Conservation (phyloP, 2,797 vertebrate genomes). For the Malurus leucopterus region DNA sequence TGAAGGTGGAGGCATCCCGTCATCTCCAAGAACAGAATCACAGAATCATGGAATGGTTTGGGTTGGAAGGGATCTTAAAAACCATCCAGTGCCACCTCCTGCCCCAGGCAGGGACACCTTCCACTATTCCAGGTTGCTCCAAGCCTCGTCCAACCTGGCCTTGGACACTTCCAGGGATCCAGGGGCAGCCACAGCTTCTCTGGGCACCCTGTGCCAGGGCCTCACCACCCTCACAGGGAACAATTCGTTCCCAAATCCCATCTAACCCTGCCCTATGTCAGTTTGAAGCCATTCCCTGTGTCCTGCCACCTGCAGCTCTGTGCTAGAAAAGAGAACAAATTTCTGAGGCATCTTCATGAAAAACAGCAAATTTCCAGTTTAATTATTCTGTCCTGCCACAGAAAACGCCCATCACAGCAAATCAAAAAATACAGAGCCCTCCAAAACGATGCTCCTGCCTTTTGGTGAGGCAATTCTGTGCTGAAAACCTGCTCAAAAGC, state of each 20-base stretch:
- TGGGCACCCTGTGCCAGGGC: neutral
- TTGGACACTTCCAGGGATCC: neutral
- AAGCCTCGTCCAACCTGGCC: accelerated
- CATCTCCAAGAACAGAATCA: neutral
- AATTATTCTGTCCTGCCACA: accelerated
- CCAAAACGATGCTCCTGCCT: neutral
- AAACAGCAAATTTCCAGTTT: neutral
- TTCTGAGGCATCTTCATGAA: neutral
- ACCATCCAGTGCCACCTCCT: accelerated
- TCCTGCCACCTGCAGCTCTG: neutral
- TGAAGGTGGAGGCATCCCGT: accelerated
- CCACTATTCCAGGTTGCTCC: accelerated
- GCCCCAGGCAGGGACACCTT: neutral
- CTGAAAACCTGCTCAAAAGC: neutral
- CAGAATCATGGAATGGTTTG: neutral
- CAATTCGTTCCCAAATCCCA: neutral
- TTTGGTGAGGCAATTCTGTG: neutral
- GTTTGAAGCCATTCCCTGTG: neutral
- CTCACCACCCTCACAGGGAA: accelerated
- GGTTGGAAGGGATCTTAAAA: neutral
- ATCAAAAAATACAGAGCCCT: neutral
- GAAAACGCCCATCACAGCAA: accelerated
- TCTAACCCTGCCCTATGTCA: neutral
- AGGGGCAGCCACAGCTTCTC: neutral
- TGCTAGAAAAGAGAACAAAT: neutral